phyloP scores from a whole-genome alignment of 2,888 invertebrate genomes.

The Nezara viridula region DNA sequence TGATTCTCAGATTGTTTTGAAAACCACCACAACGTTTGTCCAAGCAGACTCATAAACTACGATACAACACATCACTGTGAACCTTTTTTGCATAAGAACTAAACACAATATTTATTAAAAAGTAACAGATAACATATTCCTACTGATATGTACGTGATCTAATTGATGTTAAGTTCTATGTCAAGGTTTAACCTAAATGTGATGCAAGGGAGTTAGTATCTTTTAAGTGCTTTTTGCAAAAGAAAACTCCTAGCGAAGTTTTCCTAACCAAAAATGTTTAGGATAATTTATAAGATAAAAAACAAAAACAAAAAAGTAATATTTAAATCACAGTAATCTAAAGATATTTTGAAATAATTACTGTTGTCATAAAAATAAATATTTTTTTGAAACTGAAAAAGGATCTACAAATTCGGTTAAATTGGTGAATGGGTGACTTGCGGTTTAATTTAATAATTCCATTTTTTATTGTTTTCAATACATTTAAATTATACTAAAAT shows the following conservation, averaged over 20 bases:
- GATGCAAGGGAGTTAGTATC: neutral
- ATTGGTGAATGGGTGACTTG: too few species aligned
- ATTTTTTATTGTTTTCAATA: too few species aligned
- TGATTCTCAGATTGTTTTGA: neutral
- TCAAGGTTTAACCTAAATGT: neutral
- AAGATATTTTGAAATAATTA: too few species aligned
- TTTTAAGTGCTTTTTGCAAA: neutral
- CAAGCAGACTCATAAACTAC: neutral
- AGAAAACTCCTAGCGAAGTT: neutral
- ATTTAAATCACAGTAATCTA: too few species aligned
- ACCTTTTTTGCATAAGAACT: neutral
- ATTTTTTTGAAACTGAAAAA: too few species aligned
- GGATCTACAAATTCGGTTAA: too few species aligned
- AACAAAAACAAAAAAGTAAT: too few species aligned
- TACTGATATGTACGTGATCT: neutral
- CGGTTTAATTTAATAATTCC: too few species aligned
- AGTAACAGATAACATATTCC: neutral
- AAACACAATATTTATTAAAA: conserved; percentile 10
- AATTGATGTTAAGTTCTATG: neutral
- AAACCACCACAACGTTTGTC: neutral
- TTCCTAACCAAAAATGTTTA: neutral
- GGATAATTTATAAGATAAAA: neutral
- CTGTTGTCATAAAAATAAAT: too few species aligned
- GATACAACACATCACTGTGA: neutral
- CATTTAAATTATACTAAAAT: too few species aligned